Conservation (phyloP, 2,888 invertebrate genomes). For the Eustalomyia histrio region DNA sequence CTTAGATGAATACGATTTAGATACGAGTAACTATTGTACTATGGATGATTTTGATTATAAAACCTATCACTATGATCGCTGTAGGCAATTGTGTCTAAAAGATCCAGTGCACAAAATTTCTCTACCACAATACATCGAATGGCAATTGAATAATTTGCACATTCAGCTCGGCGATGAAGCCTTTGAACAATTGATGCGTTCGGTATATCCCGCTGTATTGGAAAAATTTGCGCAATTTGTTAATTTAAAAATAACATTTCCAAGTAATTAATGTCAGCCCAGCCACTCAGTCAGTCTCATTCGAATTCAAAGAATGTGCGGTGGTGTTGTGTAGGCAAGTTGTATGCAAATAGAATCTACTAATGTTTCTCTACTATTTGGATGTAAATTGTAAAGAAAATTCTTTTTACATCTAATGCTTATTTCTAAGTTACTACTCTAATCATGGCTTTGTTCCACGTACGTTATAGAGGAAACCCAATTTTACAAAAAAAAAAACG, state of each 20-base stretch:
- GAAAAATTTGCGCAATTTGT: slow-evolving; percentile 85
- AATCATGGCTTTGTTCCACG: too few species aligned
- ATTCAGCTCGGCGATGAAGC: slow-evolving; percentile 87
- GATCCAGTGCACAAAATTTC: slow-evolving; percentile 92
- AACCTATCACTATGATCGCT: slow-evolving; percentile 87
- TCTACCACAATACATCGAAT: slow-evolving; percentile 85
- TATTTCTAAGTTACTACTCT: slow-evolving; percentile 64
- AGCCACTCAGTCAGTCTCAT: neutral
- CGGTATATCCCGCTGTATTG: slow-evolving; percentile 86
- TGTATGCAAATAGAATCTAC: slow-evolving; percentile 45
- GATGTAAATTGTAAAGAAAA: slow-evolving; percentile 33
- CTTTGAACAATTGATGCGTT: slow-evolving; percentile 87
- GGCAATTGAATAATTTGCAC: slow-evolving; percentile 86
- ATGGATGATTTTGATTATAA: slow-evolving; percentile 81
- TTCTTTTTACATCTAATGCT: slow-evolving; percentile 52
- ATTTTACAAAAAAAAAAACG: too few species aligned
- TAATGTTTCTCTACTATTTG: slow-evolving; percentile 52
- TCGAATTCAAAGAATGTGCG: neutral
- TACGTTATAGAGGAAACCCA: too few species aligned
- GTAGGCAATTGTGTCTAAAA: slow-evolving; percentile 83
- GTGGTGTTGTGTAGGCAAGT: neutral
- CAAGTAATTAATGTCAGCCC: slow-evolving; percentile 28
- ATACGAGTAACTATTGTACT: slow-evolving; percentile 73
- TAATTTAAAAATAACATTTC: slow-evolving; percentile 68
- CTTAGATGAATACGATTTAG: slow-evolving; percentile 77